Base-by-base conservation (phyloP, 2,888 invertebrate species). In the Conchocele bisecta region DNA sequence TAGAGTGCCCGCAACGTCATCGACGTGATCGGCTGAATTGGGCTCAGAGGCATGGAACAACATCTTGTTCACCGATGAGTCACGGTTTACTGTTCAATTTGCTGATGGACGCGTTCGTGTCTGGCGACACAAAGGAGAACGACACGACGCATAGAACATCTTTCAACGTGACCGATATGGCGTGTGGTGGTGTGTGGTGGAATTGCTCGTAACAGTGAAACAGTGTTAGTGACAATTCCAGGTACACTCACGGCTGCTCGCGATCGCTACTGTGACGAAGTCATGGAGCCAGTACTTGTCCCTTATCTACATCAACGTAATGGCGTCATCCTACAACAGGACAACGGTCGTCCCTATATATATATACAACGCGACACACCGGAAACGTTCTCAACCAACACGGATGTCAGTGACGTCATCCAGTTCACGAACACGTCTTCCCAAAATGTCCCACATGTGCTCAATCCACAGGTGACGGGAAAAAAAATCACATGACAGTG, bases 131-230 rank as follows among this genome's bases (percentile, higher is more conserved):
- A 13, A 33, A 28, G 65, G 59, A n/a, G 51, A 66, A 24, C 46
- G 66, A 7, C n/a, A 48, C n/a, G 41, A 58, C 46, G 24, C 58
- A 20, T 58, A 31, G 1, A 59, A 66, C 66, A 39, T 59, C 48
- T 29, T 66, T 28, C 24, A 58, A 42, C 26, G 33, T 39, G 71
- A 61, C 35, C 31, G 39, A 29, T 80, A 58, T 31, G 70, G 77
- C 33, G 69, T 54, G 54, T 73, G 6, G 68, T 75, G 73, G 39
- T 72, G 39, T 75, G 75, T 63, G 53, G 35, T 2, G 70, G 60
- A 17, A 64, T 71, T 44, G 29, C 56, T 26, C 5, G 50, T n/a
- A 57, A 35, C 13, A 57, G 48, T 6, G 39, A 37, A n/a, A 74
- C 54, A 3, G 57, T 64, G 3, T 28, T 67, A 17, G 42, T 64